These are phyloP conservation scores for Chironomus tepperi DNA, from an alignment of 1,140 invertebrate species.

Conservation along the genomic window DNA sequence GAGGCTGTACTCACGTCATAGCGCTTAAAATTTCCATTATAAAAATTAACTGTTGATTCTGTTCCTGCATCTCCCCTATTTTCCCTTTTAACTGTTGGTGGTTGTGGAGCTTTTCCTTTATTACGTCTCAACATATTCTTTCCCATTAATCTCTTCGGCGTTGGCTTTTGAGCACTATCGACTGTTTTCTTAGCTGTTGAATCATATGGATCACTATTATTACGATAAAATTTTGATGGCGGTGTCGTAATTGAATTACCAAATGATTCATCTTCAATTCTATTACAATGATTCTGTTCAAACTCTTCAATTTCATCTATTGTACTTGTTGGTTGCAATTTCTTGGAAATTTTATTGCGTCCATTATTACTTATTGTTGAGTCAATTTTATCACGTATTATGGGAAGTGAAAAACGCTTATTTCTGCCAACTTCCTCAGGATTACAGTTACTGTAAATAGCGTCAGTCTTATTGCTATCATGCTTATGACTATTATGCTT, in stretches of 20 bases:
- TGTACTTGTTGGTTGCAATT: background rate
- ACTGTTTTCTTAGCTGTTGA: background rate
- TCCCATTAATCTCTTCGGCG: background rate
- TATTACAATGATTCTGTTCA: conserved; percentile 20
- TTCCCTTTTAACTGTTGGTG: background rate
- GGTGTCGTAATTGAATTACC: background rate
- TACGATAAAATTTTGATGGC: background rate
- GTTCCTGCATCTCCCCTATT: background rate
- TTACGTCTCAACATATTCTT: background rate
- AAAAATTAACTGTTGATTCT: background rate
- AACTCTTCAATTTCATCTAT: conserved; percentile 16
- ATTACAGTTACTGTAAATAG: background rate
- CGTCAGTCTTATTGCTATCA: background rate
- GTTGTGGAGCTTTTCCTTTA: conserved; percentile 9
- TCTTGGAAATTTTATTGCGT: background rate
- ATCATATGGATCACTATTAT: conserved; percentile 12
- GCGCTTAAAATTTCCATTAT: conserved; percentile 2
- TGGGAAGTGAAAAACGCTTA: background rate
- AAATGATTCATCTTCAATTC: background rate
- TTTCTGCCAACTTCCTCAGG: background rate
- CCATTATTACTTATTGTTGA: background rate
- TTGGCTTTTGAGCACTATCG: background rate
- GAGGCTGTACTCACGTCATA: background rate
- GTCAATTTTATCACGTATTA: background rate
- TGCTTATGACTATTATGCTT: background rate